phyloP scores from a whole-genome alignment of 2,113 vertebrate species.

The Orthonyx spaldingii region DNA sequence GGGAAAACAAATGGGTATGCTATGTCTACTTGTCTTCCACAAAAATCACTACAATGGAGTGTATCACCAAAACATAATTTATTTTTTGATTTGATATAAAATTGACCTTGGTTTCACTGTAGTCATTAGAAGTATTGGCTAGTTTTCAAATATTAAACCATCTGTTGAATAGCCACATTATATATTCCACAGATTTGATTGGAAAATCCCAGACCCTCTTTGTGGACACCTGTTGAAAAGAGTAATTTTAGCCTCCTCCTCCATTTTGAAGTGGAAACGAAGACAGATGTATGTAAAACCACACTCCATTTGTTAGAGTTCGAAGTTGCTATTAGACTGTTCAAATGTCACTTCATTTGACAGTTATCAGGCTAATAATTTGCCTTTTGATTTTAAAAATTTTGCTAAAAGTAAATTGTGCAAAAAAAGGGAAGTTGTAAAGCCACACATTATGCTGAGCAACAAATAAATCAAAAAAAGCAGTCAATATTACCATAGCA shows the following conservation, averaged over 20 bases:
- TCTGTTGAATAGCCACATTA: slow-evolving; percentile 39
- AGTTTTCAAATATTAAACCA: slow-evolving; percentile 38
- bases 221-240: slow-evolving; percentile 52
- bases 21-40: not conserved
- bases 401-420: not conserved
- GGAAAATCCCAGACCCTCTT: slow-evolving; percentile 49
- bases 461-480: not conserved
- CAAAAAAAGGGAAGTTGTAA: not conserved
- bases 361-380: not conserved
- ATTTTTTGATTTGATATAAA: not conserved
- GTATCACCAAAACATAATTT: not conserved
- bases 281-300: slow-evolving; percentile 26
- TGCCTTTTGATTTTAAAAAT: not conserved
- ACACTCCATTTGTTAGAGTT: not conserved
- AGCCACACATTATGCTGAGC: not conserved
- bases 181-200: slow-evolving; percentile 52
- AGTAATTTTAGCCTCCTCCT: slow-evolving; percentile 48
- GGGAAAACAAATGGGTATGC: not conserved
- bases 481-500: not conserved
- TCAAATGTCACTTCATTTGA: not conserved
- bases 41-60: not conserved
- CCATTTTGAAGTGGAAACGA: slow-evolving; percentile 55
- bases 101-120: slow-evolving; percentile 10
- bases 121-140: slow-evolving; percentile 3
- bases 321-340: not conserved